Conservation (phyloP, 1,140 invertebrate genomes). For the Saccostrea glomerata region DNA sequence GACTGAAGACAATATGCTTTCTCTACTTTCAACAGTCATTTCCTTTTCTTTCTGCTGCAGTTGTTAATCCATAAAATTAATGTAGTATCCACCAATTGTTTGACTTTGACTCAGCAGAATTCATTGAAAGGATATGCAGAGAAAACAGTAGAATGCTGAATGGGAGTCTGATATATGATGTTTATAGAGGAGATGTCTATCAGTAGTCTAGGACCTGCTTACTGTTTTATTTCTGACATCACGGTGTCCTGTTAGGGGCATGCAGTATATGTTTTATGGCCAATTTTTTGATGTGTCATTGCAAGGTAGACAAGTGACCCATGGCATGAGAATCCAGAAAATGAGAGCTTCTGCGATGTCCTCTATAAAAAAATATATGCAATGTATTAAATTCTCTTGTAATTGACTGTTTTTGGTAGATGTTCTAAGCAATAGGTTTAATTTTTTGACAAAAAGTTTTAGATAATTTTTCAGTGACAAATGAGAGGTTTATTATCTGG, state of each 20-base stretch:
- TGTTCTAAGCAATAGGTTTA: not conserved
- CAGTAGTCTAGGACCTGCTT: not conserved
- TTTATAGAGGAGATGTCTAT: not conserved
- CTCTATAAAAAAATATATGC: not conserved
- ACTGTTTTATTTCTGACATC: not conserved
- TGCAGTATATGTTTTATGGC: not conserved
- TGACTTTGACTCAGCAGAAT: conserved; percentile 22
- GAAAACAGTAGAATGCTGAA: not conserved
- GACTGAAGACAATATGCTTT: not conserved
- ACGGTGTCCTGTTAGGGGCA: not conserved
- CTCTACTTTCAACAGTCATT: not conserved
- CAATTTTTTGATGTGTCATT: not conserved
- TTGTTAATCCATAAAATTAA: conserved; percentile 36
- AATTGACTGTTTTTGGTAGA: not conserved
- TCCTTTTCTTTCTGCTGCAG: conserved; percentile 23
- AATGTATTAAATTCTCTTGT: not conserved
- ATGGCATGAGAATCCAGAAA: not conserved
- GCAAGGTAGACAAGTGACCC: not conserved
- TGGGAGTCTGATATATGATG: not conserved
- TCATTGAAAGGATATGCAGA: not conserved
- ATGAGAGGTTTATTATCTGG: not conserved
- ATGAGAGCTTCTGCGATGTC: not conserved
- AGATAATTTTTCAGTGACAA: conserved; percentile 2
- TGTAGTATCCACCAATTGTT: not conserved
- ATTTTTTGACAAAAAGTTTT: not conserved